Base-by-base conservation (phyloP, 2,113 vertebrate species). In the Candoia aspera region DNA sequence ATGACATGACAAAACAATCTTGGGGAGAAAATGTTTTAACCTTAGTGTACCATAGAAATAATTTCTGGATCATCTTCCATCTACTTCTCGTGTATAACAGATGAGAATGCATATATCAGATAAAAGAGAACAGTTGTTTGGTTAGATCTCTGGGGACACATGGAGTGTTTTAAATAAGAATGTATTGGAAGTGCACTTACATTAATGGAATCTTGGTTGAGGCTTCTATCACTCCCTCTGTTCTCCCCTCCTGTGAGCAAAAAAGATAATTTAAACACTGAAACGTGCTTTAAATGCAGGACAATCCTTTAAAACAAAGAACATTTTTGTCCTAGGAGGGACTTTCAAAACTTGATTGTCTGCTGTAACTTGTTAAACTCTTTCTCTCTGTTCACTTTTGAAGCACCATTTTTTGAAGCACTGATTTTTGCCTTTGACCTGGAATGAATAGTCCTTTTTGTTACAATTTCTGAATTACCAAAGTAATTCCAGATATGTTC, bases 401-500 rank as follows among this genome's bases (percentile, higher is more conserved):
- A 60, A 84, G 59, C 12, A 42, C 37, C 37, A 84, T 59, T 90
- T 90, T 90, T 84, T 58, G 90, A 90, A 84, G 42, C 42, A 84
- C 37, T 29, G 73, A 49, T 84, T 84, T 90, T 84, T 84, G 37
- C 90, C 37, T 57, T 29, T 84, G 33, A 84, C 55, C 79, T 58
- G 11, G 33, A 42, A 59, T 26, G 37, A 60, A 49, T 15, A 58
- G 3, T 29, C 54, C 46, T 90, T 33, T 90, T 90, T 42, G 23
- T 55, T 57, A 49, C 90, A 59, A 90, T 90, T 84, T 84, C 89
- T 11, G 53, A 59, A 90, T 90, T 90, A 58, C 89, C 73, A n/a
- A 10, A 49, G 73, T 90, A 84, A 59, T 90, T 84, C 24, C 89
- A 90, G 89, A 21, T 29, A 37, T 90, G 55, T 84, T 84, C 55